A percentile compares a stretch with the other conserved stretches of the same genome.
phyloP scores from a whole-genome alignment of 2,113 vertebrate species.

The Alligator sinensis region DNA sequence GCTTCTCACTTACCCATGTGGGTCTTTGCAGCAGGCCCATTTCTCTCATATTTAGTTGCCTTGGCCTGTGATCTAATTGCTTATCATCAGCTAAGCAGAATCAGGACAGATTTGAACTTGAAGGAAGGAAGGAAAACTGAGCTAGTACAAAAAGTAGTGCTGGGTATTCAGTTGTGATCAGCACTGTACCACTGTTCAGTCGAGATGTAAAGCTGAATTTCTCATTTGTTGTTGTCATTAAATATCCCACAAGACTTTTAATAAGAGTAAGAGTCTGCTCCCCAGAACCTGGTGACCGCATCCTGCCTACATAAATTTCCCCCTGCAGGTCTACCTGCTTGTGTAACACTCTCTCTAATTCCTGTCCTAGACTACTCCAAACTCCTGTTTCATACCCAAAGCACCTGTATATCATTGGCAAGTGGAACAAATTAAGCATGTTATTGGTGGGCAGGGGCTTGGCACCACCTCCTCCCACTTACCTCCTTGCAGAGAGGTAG shows the following conservation, averaged over 20 bases:
- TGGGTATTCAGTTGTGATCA: background rate
- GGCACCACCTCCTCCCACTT: too few species aligned
- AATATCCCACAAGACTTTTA: background rate
- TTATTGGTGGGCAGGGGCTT: background rate
- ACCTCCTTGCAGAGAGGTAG: too few species aligned
- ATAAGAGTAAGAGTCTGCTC: background rate
- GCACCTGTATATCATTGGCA: background rate
- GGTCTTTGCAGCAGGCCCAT: background rate
- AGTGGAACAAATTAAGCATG: background rate
- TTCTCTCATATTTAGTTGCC: background rate
- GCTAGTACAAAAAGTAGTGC: background rate
- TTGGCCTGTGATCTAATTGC: too few species aligned
- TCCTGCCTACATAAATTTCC: background rate
- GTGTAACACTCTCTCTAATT: background rate
- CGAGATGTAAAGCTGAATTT: background rate
- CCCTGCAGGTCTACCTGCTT: background rate
- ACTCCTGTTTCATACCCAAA: background rate
- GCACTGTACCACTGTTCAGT: background rate
- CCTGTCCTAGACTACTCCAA: background rate
- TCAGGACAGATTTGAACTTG: background rate
- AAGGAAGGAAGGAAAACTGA: background rate
- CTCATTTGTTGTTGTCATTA: background rate
- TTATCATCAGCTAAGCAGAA: background rate
- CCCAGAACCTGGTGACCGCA: background rate
- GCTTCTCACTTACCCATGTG: background rate